phyloP scores from a whole-genome alignment of 1,140 invertebrate species.

The Penaeus indicus region DNA sequence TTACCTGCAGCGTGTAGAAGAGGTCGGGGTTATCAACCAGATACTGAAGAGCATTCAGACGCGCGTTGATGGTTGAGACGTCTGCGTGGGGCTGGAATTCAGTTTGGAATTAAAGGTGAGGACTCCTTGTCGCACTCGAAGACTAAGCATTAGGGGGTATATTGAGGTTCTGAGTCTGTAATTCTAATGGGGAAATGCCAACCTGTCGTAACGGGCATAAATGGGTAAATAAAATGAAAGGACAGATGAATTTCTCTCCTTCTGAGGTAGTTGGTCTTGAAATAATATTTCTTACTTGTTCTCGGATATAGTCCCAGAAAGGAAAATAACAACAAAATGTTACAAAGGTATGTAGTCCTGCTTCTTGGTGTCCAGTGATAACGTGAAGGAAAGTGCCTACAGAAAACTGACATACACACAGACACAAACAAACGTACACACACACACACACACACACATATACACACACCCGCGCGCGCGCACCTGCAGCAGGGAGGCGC shows the following conservation, averaged over 20 bases:
- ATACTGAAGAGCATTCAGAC: conserved; percentile 82
- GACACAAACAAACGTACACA: too few relatives aligned
- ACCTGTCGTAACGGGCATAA: too few relatives aligned
- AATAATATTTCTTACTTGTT: background rate
- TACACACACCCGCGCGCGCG: background rate
- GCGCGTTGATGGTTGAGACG: conserved; percentile 76
- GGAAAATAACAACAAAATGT: background rate
- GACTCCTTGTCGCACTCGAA: too few relatives aligned
- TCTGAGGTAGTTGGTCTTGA: too few relatives aligned
- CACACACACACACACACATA: too few relatives aligned
- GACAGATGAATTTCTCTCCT: too few relatives aligned
- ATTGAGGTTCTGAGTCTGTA: too few relatives aligned
- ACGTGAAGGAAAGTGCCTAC: conserved; percentile 73
- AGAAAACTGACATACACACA: background rate
- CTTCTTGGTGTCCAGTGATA: too few relatives aligned
- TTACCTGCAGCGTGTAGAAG: conserved; percentile 73
- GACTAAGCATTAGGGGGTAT: too few relatives aligned
- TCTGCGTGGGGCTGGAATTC: conserved; percentile 80
- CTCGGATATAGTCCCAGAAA: background rate
- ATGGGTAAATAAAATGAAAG: too few relatives aligned
- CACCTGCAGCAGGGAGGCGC: conserved; percentile 84
- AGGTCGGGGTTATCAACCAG: conserved; percentile 78
- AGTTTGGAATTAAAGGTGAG: background rate
- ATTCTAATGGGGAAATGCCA: too few relatives aligned
- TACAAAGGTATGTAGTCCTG: too few relatives aligned